A percentile compares a stretch with the other conserved stretches of the same genome.
Evolutionary conservation across 2,113 vertebrate species (phyloP).

Genomic region (Pica pica): DNA sequence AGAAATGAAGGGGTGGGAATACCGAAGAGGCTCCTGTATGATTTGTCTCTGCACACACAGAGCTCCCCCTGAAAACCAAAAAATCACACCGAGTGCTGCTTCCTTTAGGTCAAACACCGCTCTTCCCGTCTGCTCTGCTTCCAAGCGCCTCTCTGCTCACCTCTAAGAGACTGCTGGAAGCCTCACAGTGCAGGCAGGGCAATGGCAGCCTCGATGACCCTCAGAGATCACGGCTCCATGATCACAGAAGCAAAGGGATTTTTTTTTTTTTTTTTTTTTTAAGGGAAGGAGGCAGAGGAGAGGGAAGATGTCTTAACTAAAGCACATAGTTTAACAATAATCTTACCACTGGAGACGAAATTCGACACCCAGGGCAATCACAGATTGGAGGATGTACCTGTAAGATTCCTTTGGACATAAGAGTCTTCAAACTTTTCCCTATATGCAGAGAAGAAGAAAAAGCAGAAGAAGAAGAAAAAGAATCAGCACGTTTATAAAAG

Average conservation of each 20-base stretch:
- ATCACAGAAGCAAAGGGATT: background rate
- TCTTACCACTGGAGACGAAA: conserved; percentile 99
- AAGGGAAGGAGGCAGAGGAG: conserved; percentile 1
- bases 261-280: background rate
- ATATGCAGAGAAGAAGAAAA: background rate
- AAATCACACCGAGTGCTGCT: background rate
- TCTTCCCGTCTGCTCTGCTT: conserved; percentile 2
- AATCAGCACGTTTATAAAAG: background rate
- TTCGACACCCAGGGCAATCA: conserved; percentile 98
- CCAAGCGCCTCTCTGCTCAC: background rate
- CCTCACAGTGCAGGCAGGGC: background rate
- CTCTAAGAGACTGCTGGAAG: background rate
- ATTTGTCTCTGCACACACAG: background rate
- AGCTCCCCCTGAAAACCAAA: background rate
- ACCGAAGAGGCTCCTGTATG: background rate
- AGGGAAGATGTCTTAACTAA: conserved; percentile 48
- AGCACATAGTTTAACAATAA: conserved; percentile 62
- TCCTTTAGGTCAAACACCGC: background rate
- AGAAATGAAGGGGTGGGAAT: background rate
- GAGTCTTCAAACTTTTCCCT: conserved; percentile 99
- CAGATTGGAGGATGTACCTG: conserved; percentile 99
- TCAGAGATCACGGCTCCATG: background rate
- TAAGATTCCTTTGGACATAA: conserved; percentile 99
- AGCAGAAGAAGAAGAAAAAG: background rate
- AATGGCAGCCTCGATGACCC: background rate